These are phyloP conservation scores for Cynaeus angustus DNA, from an alignment of 2,888 invertebrate genomes.

Conservation along the genomic window DNA sequence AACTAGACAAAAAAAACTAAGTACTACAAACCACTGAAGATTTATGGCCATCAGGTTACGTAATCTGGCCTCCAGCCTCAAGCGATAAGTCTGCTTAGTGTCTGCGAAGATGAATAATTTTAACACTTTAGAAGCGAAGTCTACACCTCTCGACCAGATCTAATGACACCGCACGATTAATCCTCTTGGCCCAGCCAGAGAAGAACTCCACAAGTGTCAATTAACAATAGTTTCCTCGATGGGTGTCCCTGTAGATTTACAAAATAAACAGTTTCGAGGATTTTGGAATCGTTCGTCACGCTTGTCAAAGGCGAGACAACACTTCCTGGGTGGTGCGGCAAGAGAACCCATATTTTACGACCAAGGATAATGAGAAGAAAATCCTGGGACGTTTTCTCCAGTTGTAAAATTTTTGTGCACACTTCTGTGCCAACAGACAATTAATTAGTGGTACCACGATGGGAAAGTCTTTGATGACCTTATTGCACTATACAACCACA, in stretches of 20 bases:
- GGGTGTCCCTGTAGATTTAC: slow-evolving; percentile 13
- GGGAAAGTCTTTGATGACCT: slow-evolving; percentile 20
- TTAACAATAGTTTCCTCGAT: slow-evolving; percentile 5
- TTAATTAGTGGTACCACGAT: slow-evolving; percentile 22
- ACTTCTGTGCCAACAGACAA: slow-evolving; percentile 20
- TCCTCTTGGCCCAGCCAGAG: neutral
- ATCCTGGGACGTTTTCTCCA: neutral
- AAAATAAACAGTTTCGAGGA: slow-evolving; percentile 22
- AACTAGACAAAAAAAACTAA: slow-evolving; percentile 19
- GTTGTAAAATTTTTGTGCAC: slow-evolving; percentile 7
- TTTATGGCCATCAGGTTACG: slow-evolving; percentile 30
- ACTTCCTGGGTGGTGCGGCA: neutral
- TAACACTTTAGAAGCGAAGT: slow-evolving; percentile 15
- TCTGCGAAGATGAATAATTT: slow-evolving; percentile 38
- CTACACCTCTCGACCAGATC: slow-evolving; percentile 2
- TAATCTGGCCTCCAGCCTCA: slow-evolving; percentile 27
- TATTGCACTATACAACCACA: slow-evolving; percentile 4
- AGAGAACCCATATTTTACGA: neutral
- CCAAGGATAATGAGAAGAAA: neutral
- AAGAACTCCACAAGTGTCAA: slow-evolving; percentile 8
- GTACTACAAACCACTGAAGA: slow-evolving; percentile 13
- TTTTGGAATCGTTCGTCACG: slow-evolving; percentile 7
- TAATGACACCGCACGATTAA: slow-evolving; percentile 8
- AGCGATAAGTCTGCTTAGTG: slow-evolving; percentile 34
- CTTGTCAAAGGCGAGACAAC: slow-evolving; percentile 7